Base-by-base conservation (phyloP, 2,888 invertebrate species). In the Drosophila austrosaltans region DNA sequence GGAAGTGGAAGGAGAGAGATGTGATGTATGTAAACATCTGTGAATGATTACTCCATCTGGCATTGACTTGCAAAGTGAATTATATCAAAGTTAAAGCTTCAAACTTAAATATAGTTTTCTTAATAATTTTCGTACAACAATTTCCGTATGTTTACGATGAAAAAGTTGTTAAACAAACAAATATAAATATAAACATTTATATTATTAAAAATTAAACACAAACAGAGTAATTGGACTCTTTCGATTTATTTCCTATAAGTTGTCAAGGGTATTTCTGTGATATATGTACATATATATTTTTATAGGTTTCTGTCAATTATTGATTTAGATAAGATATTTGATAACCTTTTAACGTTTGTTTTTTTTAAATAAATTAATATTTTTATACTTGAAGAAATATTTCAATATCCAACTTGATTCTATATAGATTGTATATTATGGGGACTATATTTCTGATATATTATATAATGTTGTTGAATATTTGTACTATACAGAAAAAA, bases 41-140 rank as follows among this genome's bases (percentile, higher is more conserved):
- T 48, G 25, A 48, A 16, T 48, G 48, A 48, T 48, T 48, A 25
- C 5, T 10, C 48, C 48, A 48, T 48, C 48, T 48, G 48, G 22
- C 48, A 48, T 48, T 10, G 22, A 22, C 48, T 48, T 25, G 1
- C 48, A 4, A 25, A 4, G 12, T 48, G 5, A 48, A 48, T 48
- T 48, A 25, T 25, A 12, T 48, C 48, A 48, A 48, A 48, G 48
- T 48, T 48, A 10, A 48, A 48, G 22, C 16, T 42, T 42, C 16
- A 42, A 16, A 6, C 48, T 48, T 22, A 3, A 48, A 48, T 10
- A 22, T 48, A 22, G 22, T 48, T 48, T 48, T 48, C 48, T 12
- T 5, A 4, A 48, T 16, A 48, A 48, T 25, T 48, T 48, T 48
- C 16, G 22, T 48, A 22, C 16, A 48, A 48, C 48, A 22, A 48